phyloP scores from a whole-genome alignment of 2,113 vertebrate species.

The Mesocricetus auratus region DNA sequence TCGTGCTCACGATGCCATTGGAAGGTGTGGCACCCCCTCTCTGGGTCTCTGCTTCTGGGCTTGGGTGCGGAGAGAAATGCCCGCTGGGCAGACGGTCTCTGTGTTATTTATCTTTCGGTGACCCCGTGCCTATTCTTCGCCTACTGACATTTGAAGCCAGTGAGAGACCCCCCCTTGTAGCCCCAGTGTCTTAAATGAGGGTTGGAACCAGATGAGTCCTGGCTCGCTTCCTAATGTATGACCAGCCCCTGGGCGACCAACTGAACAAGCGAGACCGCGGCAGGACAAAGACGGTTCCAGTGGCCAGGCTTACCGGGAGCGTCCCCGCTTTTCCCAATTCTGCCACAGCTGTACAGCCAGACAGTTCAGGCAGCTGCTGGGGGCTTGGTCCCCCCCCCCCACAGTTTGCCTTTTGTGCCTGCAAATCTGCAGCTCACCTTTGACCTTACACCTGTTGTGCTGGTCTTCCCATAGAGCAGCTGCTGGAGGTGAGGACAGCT shows the following conservation, averaged over 20 bases:
- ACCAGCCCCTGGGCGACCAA: neutral
- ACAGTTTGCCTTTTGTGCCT: neutral
- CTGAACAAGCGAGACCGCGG: neutral
- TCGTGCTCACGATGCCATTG: neutral
- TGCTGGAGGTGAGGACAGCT: neutral
- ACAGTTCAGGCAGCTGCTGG: neutral
- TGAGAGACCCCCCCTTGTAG: neutral
- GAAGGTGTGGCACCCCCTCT: neutral
- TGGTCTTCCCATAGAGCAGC: neutral
- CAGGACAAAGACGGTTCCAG: neutral
- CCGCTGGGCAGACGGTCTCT: neutral
- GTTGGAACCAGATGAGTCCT: neutral
- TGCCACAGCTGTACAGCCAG: neutral
- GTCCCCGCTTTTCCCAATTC: neutral
- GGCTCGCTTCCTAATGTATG: neutral
- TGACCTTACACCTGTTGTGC: neutral
- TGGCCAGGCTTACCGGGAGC: neutral
- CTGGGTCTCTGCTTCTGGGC: neutral
- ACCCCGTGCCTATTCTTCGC: neutral
- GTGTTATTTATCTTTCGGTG: neutral
- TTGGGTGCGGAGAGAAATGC: neutral
- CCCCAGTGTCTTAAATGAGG: neutral
- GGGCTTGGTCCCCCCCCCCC: neutral
- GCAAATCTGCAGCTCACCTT: slow-evolving; percentile 27
- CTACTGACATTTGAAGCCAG: neutral